Evolutionary conservation across 2,113 vertebrate species (phyloP).

Genomic region (Heterotilapia buettikoferi): DNA sequence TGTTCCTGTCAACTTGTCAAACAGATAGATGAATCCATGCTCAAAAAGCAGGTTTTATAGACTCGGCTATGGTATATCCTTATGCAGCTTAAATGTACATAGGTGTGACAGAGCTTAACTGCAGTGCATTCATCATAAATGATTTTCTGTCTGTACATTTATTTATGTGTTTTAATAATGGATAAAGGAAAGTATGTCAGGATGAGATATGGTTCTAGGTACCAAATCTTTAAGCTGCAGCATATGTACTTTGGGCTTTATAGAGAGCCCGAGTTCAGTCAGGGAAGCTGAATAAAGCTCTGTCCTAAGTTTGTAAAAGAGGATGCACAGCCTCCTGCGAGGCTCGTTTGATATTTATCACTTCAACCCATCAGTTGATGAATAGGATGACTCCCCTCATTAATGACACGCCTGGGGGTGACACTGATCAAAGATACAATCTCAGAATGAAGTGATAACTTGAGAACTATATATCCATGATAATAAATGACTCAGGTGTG

Average conservation of each 20-base stretch:
- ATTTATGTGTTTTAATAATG: slow-evolving; percentile 60
- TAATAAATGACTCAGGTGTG: neutral
- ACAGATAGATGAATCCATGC: slow-evolving; percentile 15
- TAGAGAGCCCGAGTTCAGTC: neutral
- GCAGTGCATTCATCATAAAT: slow-evolving; percentile 46
- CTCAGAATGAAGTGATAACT: neutral
- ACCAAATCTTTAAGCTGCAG: slow-evolving; percentile 26
- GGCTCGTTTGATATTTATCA: slow-evolving; percentile 1
- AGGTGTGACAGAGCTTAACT: slow-evolving; percentile 14
- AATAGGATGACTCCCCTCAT: neutral
- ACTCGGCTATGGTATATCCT: neutral
- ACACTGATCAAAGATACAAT: slow-evolving; percentile 1
- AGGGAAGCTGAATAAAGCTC: neutral
- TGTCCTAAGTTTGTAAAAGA: neutral
- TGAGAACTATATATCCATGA: neutral
- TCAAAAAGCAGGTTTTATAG: neutral
- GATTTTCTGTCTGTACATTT: slow-evolving; percentile 36
- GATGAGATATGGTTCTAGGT: slow-evolving; percentile 12
- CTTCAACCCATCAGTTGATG: neutral
- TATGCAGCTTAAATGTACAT: neutral
- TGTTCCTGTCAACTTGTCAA: slow-evolving; percentile 19
- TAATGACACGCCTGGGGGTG: neutral
- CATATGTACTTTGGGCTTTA: slow-evolving; percentile 9
- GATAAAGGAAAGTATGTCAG: slow-evolving; percentile 44
- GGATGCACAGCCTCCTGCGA: neutral